phyloP scores from a whole-genome alignment of 2,888 invertebrate species.

The Limenitis camilla region DNA sequence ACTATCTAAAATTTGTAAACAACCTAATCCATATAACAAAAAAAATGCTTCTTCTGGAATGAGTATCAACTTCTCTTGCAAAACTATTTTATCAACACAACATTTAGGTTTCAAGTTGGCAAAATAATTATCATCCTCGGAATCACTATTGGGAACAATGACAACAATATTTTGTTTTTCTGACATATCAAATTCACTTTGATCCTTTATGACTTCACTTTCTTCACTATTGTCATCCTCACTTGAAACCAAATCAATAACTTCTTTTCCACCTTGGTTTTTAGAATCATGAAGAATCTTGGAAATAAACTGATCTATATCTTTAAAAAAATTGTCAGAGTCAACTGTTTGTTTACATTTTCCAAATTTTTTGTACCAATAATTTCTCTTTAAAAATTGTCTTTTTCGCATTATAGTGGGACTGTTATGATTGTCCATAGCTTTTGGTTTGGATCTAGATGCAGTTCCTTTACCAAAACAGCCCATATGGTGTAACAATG shows the following conservation, averaged over 20 bases:
- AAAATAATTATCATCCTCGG: slow-evolving; percentile 77
- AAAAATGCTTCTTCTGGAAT: slow-evolving; percentile 87
- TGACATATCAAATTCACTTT: slow-evolving; percentile 26
- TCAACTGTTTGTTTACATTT: slow-evolving; percentile 32
- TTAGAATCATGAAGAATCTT: slow-evolving; percentile 46
- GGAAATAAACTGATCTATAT: slow-evolving; percentile 42
- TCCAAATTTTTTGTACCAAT: slow-evolving; percentile 66
- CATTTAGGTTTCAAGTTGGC: slow-evolving; percentile 74
- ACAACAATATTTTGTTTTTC: slow-evolving; percentile 62
- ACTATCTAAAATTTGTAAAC: slow-evolving; percentile 76
- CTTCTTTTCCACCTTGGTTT: slow-evolving; percentile 42
- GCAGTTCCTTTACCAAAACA: slow-evolving; percentile 84
- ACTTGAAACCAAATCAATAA: slow-evolving; percentile 66
- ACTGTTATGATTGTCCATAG: slow-evolving; percentile 45
- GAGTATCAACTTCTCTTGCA: slow-evolving; percentile 79
- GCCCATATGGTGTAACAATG: slow-evolving; percentile 79
- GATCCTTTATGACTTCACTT: slow-evolving; percentile 25
- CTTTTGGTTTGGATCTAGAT: slow-evolving; percentile 73
- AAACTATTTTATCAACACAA: slow-evolving; percentile 73
- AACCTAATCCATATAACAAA: slow-evolving; percentile 78
- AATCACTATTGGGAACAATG: slow-evolving; percentile 79
- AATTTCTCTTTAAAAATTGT: slow-evolving; percentile 75
- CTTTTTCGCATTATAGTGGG: slow-evolving; percentile 74
- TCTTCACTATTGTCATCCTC: slow-evolving; percentile 46
- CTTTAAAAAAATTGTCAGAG: slow-evolving; percentile 43